Base-by-base conservation (phyloP, 2,797 vertebrate species). In the Sebastes dallii region DNA sequence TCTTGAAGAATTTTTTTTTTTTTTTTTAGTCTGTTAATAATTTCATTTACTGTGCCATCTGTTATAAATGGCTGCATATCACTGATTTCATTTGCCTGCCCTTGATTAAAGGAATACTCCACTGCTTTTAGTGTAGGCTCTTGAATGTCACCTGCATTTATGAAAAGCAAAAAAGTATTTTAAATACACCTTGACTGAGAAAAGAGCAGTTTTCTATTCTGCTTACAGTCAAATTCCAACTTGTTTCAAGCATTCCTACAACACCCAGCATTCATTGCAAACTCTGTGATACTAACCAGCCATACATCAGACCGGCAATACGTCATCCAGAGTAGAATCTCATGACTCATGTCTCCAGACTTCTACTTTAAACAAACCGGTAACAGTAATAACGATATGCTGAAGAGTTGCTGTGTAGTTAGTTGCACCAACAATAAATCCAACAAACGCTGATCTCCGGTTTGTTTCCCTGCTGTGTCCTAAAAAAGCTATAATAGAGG, bases 31-130 rank as follows among this genome's bases (percentile, higher is more conserved):
- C 54, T 20, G 18, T 29, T 46, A 30, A 62, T 83, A 39, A 16
- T 77, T 82, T 73, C 4, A 72, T 84, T 79, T 71, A 76, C 55
- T 64, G 86, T 92, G 91, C 92, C 89, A 89, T 93, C 78, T 81
- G 42, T 84, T 80, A 61, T 50, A 74, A 86, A 86, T 88, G 80
- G 91, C 86, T 84, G 61, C 87, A 86, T 89, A 86, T 91, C 88
- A 82, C 85, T 70, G 72, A 81, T 83, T 85, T 85, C 11, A 66
- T 89, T 86, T 82, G 82, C 81, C 88, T 87, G 84, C 83, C 87
- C 74, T 86, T 71, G 75, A 89, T 84, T 91, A 82, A 89, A 93
- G 82, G 84, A 87, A 84, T 81, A 66, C 86, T 81, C 82, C 82
- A 81, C 88, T 88, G 89, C 61, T 86, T 83, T 85, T 60, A 62